Evolutionary conservation across 92 coral and sea anemone species (phyloP), one percentile per base, ranked within the genome.

Genomic region (Palythoa grandiflora): DNA sequence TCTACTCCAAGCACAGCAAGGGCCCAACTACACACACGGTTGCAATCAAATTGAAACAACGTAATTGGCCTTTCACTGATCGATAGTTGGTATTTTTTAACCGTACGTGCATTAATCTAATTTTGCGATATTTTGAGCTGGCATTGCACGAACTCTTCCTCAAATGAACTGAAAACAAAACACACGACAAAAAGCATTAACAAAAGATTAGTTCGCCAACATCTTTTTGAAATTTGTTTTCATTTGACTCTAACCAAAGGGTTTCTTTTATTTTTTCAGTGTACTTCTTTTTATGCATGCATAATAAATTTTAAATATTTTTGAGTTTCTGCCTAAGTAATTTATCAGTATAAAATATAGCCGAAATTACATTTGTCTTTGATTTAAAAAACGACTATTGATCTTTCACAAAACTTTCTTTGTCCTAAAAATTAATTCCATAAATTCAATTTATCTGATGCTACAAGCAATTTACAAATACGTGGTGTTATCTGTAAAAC

Each of bases 211-310:
- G 75, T 63, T 63, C n/a, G 2, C 28, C 11, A 70, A 11, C 48
- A 70, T 35, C 75, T 70, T 47, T 35, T 70, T 70, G 14, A 36
- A 70, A 38, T 70, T 70, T 35, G 75, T 70, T 70, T 35, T 70
- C 17, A 5, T 47, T 70, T 4, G 75, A 35, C 20, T 70, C 36
- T 9, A 17, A 36, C 40, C 2, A 2, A 70, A 70, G 6, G 48
- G 1, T 3, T 70, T 70, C 8, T 9, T 77, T 77, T 51, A 9
- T 19, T 81, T 20, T 36, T 6, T 78, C 28, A 28, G 28, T 28
- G 5, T 47, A 66, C 75, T 12, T 57, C 37, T 59, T 68, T 79
- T 59, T 79, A 60, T 55, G 68, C 60, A 60, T 55, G 48, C 71
- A 38, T 8, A 61, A 60, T 28, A 59, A n/a, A 9, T 16, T 38